phyloP scores from a whole-genome alignment of 2,113 vertebrate species.

The Dasyornis broadbenti region DNA sequence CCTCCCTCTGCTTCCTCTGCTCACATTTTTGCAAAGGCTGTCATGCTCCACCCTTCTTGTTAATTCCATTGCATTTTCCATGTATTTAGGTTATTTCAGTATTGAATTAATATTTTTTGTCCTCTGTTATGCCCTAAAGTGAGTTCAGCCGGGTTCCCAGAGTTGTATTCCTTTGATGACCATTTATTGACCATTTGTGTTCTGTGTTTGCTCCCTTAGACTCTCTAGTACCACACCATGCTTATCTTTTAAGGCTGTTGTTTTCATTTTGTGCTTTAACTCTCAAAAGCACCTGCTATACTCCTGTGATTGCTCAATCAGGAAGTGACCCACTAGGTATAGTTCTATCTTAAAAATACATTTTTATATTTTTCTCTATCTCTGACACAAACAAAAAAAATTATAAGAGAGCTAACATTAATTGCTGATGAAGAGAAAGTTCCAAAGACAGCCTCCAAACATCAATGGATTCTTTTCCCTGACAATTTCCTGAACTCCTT shows the following conservation, averaged over 20 bases:
- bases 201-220: background rate
- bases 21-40: background rate
- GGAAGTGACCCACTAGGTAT: background rate
- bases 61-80: background rate
- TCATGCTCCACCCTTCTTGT: background rate
- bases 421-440: background rate
- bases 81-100: background rate
- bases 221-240: accelerated
- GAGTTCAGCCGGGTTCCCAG: background rate
- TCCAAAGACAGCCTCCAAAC: background rate
- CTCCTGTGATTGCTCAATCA: background rate
- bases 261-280: background rate
- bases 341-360: background rate
- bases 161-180: background rate
- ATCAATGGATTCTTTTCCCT: background rate
- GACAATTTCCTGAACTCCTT: background rate
- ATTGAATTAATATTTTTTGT: background rate
- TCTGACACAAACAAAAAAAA: background rate
- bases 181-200: background rate
- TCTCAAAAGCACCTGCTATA: background rate
- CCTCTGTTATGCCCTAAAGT: background rate
- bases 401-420: background rate
- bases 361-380: background rate
- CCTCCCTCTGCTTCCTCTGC: background rate
- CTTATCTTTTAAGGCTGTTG: background rate